Percentiles rank a stretch among this genome's conserved stretches.
Evolutionary conservation across 2,888 invertebrate genomes (phyloP).

Genomic region (Pammene aurita): DNA sequence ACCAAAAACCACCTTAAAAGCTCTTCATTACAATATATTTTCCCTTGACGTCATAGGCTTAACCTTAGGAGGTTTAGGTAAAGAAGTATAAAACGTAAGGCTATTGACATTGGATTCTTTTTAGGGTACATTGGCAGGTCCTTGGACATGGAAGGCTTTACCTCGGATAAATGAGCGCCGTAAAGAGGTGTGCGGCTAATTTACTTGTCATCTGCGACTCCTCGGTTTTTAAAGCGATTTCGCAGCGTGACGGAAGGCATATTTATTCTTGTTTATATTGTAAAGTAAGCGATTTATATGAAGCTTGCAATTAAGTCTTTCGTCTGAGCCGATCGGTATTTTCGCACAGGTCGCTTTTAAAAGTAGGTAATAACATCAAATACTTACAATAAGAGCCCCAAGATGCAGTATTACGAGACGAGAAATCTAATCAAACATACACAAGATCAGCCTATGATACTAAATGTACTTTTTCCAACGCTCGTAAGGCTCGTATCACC

Average conservation of each 20-base stretch:
- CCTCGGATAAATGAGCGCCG: constrained; percentile 35
- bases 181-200: constrained; percentile 41
- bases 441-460: no score
- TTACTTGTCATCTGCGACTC: constrained; percentile 36
- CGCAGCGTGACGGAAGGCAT: constrained; percentile 34
- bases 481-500: no score
- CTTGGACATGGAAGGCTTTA: constrained; percentile 25
- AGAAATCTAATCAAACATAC: no score
- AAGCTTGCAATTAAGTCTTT: constrained; percentile 23
- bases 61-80: not conserved
- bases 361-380: no score
- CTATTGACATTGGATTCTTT: not conserved
- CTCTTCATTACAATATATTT: not conserved
- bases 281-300: constrained; percentile 29
- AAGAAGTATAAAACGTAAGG: constrained; percentile 10
- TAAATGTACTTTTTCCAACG: no score
- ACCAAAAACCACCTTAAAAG: constrained; percentile 14
- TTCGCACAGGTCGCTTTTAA: not conserved
- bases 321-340: constrained; percentile 12
- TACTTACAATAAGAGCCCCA: no score
- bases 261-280: constrained; percentile 36
- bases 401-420: no score
- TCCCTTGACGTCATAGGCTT: not conserved
- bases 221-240: constrained; percentile 33
- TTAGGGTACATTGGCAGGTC: not conserved